phyloP scores from a whole-genome alignment of 2,113 vertebrate species.

The Anser brachyrhynchus region DNA sequence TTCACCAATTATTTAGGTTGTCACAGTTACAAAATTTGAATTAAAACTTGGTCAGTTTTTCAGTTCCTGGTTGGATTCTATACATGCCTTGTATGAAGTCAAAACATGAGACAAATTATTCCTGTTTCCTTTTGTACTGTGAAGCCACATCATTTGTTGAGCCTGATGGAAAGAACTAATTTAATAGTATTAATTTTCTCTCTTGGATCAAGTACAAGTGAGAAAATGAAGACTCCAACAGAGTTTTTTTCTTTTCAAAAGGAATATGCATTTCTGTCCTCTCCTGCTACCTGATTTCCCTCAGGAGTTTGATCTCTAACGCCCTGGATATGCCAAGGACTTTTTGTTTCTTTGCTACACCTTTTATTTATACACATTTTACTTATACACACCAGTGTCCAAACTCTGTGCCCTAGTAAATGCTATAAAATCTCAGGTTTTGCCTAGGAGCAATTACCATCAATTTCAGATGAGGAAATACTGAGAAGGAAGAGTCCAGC shows the following conservation, averaged over 20 bases:
- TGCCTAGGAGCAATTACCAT: background rate
- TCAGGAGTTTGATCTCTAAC: background rate
- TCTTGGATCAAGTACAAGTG: constrained; percentile 40
- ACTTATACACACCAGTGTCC: background rate
- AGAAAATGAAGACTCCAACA: constrained; percentile 47
- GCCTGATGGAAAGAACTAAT: constrained; percentile 16
- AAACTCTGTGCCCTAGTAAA: background rate
- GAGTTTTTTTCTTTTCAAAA: constrained; percentile 31
- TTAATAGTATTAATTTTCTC: constrained; percentile 28
- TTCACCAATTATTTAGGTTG: background rate
- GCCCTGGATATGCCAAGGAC: background rate
- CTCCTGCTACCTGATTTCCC: background rate
- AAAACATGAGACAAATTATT: constrained; percentile 55
- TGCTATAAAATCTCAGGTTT: background rate
- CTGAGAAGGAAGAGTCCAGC: background rate
- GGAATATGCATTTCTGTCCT: background rate
- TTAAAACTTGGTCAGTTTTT: background rate
- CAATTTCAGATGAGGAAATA: background rate
- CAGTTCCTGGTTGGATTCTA: constrained; percentile 11
- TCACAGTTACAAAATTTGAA: background rate
- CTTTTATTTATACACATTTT: background rate
- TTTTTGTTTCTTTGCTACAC: constrained; percentile 8
- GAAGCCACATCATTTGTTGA: constrained; percentile 23
- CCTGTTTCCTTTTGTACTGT: constrained; percentile 28
- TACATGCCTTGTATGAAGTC: constrained; percentile 19